Evolutionary conservation across 2,888 invertebrate genomes (phyloP), one percentile per base, ranked within the genome.

Genomic region (Lycocerus yunnanus): DNA sequence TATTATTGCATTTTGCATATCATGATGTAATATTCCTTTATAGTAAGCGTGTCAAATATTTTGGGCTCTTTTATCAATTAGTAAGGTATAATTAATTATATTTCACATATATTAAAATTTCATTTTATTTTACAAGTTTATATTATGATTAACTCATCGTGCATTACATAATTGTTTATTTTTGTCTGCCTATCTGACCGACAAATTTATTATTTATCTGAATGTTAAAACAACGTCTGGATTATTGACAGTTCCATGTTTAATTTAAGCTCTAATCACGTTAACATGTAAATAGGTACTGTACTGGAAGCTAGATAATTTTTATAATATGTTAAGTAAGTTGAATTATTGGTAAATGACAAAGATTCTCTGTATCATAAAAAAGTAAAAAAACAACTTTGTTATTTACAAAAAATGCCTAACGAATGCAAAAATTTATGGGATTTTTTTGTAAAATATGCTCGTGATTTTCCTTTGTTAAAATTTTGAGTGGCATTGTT

Each of bases 271-370:
- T 63, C 20, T 63, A 63, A 18, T 63, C n/a, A 18, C 61, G 20
- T 63, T 20, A n/a, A n/a, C 16, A 63, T 63, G 61, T 63, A 63
- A 18, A 63, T 63, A 63, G 61, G 61, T 63, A 63, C 61, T 20
- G 6, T 43, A 43, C 43, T 63, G 61, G 61, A 63, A 16, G 61
- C 18, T 63, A 63, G 61, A 63, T 16, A 63, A 63, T 63, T 63
- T 63, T 63, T 63, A 63, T 63, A 20, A 63, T 63, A 18, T n/a
- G 61, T 63, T 60, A 63, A 63, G 61, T 63, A 63, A 63, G 61
- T 63, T 63, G n/a, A 63, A 61, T 61, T 61, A 61, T 61, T 61
- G 18, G 61, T 61, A 18, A 18, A 63, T 63, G 20, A 63, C 16
- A 18, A 63, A 18, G 20, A 63, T 63, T 63, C 16, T 63, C 18